Conservation (phyloP, 2,113 vertebrate genomes). For the Tamias sibiricus region DNA sequence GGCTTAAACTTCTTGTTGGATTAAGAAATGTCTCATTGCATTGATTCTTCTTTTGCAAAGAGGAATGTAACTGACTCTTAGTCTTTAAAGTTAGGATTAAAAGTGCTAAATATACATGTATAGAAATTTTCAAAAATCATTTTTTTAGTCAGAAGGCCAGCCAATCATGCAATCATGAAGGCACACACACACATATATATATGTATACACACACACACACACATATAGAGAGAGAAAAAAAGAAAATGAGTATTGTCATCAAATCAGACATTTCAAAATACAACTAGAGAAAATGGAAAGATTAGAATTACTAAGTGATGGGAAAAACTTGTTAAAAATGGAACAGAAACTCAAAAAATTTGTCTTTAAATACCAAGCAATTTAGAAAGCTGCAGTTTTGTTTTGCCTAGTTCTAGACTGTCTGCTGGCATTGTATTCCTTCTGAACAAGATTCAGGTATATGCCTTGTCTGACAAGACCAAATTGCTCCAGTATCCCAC, state of each 20-base stretch:
- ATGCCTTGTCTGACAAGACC: not conserved
- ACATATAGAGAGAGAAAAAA: no score
- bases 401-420: not conserved
- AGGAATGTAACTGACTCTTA: not conserved
- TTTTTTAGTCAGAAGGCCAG: not conserved
- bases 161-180: no score
- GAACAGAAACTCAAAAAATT: not conserved
- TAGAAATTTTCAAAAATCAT: not conserved
- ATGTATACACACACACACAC: no score
- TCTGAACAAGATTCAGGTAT: not conserved
- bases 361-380: not conserved
- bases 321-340: not conserved
- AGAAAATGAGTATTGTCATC: not conserved
- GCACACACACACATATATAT: no score
- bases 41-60: not conserved
- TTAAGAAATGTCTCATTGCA: not conserved
- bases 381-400: constrained; percentile 1
- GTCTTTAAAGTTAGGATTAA: constrained; percentile 15
- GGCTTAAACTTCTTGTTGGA: not conserved
- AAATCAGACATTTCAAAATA: constrained; percentile 7
- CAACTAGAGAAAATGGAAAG: not conserved
- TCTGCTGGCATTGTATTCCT: not conserved
- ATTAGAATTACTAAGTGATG: not conserved
- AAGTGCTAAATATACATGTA: not conserved
- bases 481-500: not conserved